Conservation (phyloP, 2,888 invertebrate species). For the Torymus aiolomorphi region DNA sequence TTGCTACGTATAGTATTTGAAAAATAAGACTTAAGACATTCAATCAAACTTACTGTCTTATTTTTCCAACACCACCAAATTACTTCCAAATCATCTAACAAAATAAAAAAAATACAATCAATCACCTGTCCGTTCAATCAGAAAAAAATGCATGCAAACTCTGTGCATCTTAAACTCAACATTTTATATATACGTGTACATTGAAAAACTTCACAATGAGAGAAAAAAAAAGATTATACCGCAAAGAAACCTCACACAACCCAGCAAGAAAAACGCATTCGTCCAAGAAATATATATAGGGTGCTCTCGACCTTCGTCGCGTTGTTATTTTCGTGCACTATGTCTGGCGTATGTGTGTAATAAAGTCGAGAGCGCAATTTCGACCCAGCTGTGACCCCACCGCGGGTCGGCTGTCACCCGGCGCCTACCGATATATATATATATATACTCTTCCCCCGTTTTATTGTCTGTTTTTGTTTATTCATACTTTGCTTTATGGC, state of each 20-base stretch:
- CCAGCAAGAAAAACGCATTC: too few relatives aligned
- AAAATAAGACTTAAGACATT: too few relatives aligned
- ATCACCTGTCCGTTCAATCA: conserved; percentile 16
- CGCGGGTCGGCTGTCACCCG: conserved; percentile 52
- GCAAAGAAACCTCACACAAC: conserved; percentile 22
- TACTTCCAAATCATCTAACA: conserved; percentile 1
- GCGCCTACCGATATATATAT: too few relatives aligned
- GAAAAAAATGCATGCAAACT: conserved; percentile 37
- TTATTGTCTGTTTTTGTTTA: not conserved
- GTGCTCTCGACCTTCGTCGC: too few relatives aligned
- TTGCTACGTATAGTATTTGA: too few relatives aligned
- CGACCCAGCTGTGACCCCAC: not conserved
- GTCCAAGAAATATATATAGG: not conserved
- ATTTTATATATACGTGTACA: conserved; percentile 27
- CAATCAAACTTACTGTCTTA: not conserved
- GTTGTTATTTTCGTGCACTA: too few relatives aligned
- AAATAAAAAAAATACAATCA: not conserved
- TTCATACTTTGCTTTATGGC: too few relatives aligned
- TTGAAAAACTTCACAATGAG: conserved; percentile 30
- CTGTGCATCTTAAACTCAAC: conserved; percentile 28
- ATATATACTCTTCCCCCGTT: conserved; percentile 21
- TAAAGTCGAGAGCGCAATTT: too few relatives aligned
- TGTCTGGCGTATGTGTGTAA: too few relatives aligned
- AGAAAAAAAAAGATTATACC: conserved; percentile 22
- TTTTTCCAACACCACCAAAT: conserved; percentile 17